These are phyloP conservation scores for Calliopsis andreniformis DNA, from an alignment of 1,140 invertebrate species.

Conservation along the genomic window DNA sequence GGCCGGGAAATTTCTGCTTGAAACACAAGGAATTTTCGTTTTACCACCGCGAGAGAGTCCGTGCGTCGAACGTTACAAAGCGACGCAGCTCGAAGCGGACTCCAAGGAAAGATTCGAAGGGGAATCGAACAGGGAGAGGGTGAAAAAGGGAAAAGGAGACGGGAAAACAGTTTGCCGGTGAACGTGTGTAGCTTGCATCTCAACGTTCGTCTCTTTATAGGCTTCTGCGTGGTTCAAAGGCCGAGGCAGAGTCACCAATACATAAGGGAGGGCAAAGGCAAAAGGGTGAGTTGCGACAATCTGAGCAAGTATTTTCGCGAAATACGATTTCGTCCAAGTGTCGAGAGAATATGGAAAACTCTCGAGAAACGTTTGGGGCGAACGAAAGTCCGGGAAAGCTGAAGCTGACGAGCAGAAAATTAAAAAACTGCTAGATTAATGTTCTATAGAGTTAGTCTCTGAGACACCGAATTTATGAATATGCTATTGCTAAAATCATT, in stretches of 20 bases:
- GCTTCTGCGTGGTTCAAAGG: conserved; percentile 90
- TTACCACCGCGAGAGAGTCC: not conserved
- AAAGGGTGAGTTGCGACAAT: conserved; percentile 84
- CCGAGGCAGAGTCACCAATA: conserved; percentile 88
- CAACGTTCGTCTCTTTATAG: conserved; percentile 80
- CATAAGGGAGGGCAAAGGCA: conserved; percentile 88
- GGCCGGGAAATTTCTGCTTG: conserved; percentile 14
- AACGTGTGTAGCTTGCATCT: conserved; percentile 52
- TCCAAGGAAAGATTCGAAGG: conserved; percentile 39
- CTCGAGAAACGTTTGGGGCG: not conserved
- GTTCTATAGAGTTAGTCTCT: not conserved
- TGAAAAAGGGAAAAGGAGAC: conserved; percentile 16
- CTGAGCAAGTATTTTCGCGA: conserved; percentile 43
- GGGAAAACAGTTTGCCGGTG: conserved; percentile 52
- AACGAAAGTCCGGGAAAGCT: conserved; percentile 2
- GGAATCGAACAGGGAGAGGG: not conserved
- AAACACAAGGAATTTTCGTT: conserved; percentile 41
- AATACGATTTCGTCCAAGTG: not conserved
- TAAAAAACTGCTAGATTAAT: not conserved
- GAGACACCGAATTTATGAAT: no score
- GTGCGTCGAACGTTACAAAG: conserved; percentile 41
- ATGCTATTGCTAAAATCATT: not conserved
- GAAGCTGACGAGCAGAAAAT: not conserved
- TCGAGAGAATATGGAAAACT: not conserved
- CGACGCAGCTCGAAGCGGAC: conserved; percentile 3